Evolutionary conservation across 2,888 invertebrate species (phyloP).

Genomic region (Macaria notata): DNA sequence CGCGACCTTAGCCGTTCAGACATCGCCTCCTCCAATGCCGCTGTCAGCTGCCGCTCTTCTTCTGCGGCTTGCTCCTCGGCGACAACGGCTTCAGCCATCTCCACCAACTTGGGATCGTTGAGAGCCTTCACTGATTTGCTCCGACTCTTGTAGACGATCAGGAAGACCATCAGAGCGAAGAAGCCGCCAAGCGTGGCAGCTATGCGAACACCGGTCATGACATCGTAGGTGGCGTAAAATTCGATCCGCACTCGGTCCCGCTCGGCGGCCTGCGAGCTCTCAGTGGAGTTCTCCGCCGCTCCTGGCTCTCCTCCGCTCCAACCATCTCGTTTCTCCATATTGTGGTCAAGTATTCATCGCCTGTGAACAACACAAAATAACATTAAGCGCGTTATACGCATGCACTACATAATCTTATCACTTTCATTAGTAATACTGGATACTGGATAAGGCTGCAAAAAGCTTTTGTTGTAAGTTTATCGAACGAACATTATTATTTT

Average conservation of each 20-base stretch:
- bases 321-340: constrained; percentile 73
- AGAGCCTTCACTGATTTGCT: constrained; percentile 88
- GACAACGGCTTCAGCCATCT: constrained; percentile 89
- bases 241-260: constrained; percentile 88
- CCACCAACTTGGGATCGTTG: constrained; percentile 91
- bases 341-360: constrained; percentile 76
- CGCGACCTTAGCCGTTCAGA: constrained; percentile 75
- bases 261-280: constrained; percentile 72
- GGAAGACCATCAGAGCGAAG: constrained; percentile 94
- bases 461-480: constrained; percentile 27
- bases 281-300: constrained; percentile 64
- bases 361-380: constrained; percentile 53
- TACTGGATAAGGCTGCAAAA: constrained; percentile 3
- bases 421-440: constrained; percentile 5
- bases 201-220: constrained; percentile 96
- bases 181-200: constrained; percentile 95
- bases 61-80: constrained; percentile 85
- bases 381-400: constrained; percentile 10
- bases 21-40: constrained; percentile 86
- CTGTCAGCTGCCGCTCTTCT: constrained; percentile 88
- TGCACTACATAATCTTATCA: constrained; percentile 10
- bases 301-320: constrained; percentile 63
- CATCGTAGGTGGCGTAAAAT: constrained; percentile 95
- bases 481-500: neutral
- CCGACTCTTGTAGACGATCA: constrained; percentile 95